A percentile compares a stretch with the other conserved stretches of the same genome.
Evolutionary conservation across 2,113 vertebrate genomes (phyloP).

Genomic region (Phalacrocorax carbo): DNA sequence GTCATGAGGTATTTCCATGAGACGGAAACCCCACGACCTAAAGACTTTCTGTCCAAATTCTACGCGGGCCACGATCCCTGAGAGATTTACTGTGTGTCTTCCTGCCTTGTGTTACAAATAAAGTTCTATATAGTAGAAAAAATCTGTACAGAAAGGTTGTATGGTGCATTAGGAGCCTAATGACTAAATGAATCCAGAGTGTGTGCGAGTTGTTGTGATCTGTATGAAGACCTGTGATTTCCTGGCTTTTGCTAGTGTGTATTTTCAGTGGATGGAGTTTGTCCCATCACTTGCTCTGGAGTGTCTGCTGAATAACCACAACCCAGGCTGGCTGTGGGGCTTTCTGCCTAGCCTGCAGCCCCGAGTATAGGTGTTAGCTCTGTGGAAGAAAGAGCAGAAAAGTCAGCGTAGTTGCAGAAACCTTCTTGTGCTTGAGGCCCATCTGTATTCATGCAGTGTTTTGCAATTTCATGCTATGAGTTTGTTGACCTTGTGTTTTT

Average conservation of each 20-base stretch:
- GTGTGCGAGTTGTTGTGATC: not conserved
- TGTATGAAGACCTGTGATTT: not conserved
- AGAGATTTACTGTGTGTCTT: conserved; percentile 58
- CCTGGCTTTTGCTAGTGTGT: not conserved
- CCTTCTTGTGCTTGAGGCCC: not conserved
- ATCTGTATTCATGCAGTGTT: not conserved
- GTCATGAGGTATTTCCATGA: conserved; percentile 94
- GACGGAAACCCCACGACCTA: conserved; percentile 77
- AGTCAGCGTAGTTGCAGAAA: not conserved
- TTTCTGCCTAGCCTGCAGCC: not conserved
- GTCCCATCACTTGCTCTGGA: not conserved
- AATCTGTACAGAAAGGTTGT: not conserved
- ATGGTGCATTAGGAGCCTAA: not conserved
- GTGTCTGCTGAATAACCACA: not conserved
- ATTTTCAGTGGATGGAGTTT: not conserved
- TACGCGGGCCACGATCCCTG: conserved; percentile 87
- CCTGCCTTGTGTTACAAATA: conserved; percentile 64
- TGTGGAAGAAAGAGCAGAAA: not conserved
- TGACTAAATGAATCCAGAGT: not conserved
- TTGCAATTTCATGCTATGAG: not conserved
- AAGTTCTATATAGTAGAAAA: conserved; percentile 23
- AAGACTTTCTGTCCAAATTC: conserved; percentile 94
- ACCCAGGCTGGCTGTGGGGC: not conserved
- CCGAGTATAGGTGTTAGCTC: rapidly evolving
- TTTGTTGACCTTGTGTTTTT: not conserved